phyloP scores from a whole-genome alignment of 2,888 invertebrate genomes.

The Torymus tubicola region DNA sequence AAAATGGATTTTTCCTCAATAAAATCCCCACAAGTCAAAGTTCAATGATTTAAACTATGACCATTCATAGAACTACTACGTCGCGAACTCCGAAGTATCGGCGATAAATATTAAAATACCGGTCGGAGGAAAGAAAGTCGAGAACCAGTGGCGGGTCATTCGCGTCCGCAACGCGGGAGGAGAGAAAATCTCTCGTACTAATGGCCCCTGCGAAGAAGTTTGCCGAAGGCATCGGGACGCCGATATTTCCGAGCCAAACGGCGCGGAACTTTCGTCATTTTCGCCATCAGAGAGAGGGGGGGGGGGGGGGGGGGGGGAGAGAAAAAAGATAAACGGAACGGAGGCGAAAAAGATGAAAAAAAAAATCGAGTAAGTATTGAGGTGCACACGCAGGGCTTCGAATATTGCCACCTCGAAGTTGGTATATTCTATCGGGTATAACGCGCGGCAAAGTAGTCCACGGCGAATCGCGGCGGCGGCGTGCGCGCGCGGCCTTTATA shows the following conservation, averaged over 20 bases:
- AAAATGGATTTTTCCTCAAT: too few relatives aligned
- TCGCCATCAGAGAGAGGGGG: not conserved
- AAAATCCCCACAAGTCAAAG: too few relatives aligned
- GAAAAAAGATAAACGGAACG: not conserved
- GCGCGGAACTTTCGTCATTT: slow-evolving; percentile 36
- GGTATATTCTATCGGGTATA: not conserved
- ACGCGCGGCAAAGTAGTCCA: not conserved
- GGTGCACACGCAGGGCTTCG: not conserved
- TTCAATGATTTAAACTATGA: too few relatives aligned
- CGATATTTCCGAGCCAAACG: not conserved
- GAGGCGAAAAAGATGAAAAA: not conserved
- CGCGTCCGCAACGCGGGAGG: not conserved
- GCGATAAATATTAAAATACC: not conserved
- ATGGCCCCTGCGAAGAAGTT: not conserved
- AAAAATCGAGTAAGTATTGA: not conserved
- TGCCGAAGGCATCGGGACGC: not conserved
- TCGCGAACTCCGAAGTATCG: not conserved
- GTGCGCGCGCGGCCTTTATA: slow-evolving; percentile 5
- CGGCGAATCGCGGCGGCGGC: slow-evolving; percentile 4
- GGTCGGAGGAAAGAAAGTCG: not conserved
- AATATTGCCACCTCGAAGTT: slow-evolving; percentile 1
- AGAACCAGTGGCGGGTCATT: slow-evolving; percentile 1
- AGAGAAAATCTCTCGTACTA: slow-evolving; percentile 21
- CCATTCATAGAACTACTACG: not conserved
- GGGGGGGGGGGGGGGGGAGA: not conserved